A percentile compares a stretch with the other conserved stretches of the same genome.
Conservation (phyloP, 2,888 invertebrate species). For the Drosophila merina region DNA sequence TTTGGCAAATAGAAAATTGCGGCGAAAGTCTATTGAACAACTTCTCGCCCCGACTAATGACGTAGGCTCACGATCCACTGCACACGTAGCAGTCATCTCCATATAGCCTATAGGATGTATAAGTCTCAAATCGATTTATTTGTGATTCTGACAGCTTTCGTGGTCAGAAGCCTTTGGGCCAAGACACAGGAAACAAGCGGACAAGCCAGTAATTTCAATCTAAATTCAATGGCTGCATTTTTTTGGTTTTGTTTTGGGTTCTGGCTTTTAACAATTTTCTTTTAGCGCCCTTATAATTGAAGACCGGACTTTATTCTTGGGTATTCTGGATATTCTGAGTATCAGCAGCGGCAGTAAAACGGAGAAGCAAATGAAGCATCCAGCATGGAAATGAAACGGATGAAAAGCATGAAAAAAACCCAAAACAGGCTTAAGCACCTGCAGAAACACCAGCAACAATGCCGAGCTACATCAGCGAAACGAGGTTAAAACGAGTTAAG, state of each 20-base stretch:
- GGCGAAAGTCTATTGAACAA: slow-evolving; percentile 18
- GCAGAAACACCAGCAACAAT: slow-evolving; percentile 38
- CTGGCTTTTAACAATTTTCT: not conserved
- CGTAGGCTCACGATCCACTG: slow-evolving; percentile 9
- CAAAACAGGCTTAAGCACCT: slow-evolving; percentile 49
- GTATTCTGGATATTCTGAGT: not conserved
- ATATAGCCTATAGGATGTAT: not conserved
- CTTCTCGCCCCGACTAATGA: slow-evolving; percentile 21
- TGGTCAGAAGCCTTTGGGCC: slow-evolving; percentile 14
- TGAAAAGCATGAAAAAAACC: slow-evolving; percentile 20
- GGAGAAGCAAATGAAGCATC: slow-evolving; percentile 41
- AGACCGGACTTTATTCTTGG: slow-evolving; percentile 24
- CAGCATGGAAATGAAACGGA: slow-evolving; percentile 25
- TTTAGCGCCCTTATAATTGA: slow-evolving; percentile 35
- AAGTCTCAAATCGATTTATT: not conserved
- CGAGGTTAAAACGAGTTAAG: slow-evolving; percentile 57
- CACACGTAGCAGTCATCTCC: slow-evolving; percentile 4
- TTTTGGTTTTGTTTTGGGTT: not conserved
- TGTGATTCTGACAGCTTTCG: slow-evolving; percentile 3
- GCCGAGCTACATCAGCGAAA: slow-evolving; percentile 39
- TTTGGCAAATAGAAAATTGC: slow-evolving; percentile 32
- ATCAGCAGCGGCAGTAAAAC: slow-evolving; percentile 30
- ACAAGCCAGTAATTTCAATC: slow-evolving; percentile 30
- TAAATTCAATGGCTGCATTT: slow-evolving; percentile 40
- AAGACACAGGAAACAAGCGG: slow-evolving; percentile 15